Evolutionary conservation across 2,113 vertebrate species (phyloP).

Genomic region (Riparia riparia): DNA sequence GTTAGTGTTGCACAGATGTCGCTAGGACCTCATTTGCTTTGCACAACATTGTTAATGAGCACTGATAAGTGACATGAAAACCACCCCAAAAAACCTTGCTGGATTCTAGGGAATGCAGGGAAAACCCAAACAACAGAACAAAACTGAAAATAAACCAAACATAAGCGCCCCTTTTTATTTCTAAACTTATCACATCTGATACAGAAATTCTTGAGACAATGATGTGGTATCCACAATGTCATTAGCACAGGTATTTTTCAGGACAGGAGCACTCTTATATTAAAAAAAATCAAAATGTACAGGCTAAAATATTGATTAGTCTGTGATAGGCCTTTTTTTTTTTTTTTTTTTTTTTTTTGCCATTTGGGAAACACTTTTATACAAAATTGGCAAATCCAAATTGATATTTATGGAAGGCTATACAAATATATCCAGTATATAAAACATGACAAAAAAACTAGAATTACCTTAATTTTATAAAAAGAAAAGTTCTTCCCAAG

Average conservation of each 20-base stretch:
- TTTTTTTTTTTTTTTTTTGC: background rate
- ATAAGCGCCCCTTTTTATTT: background rate
- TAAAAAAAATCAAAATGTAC: background rate
- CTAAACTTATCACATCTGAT: background rate
- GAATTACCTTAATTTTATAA: background rate
- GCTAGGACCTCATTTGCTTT: background rate
- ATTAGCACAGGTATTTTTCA: background rate
- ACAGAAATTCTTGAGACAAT: background rate
- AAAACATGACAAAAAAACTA: background rate
- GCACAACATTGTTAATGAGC: background rate
- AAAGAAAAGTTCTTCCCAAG: background rate
- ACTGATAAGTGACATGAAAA: background rate
- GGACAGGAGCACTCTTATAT: background rate
- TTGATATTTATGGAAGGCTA: background rate
- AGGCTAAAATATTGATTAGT: background rate
- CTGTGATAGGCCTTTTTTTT: background rate
- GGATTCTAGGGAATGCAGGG: background rate
- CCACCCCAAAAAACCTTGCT: background rate
- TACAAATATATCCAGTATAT: background rate
- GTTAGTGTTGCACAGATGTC: background rate
- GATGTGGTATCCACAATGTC: background rate
- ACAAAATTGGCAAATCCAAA: background rate
- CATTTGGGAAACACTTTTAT: background rate
- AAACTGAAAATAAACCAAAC: background rate
- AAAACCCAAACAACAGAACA: background rate